Evolutionary conservation across 2,113 vertebrate genomes (phyloP).

Genomic region (Rhinoderma darwinii): DNA sequence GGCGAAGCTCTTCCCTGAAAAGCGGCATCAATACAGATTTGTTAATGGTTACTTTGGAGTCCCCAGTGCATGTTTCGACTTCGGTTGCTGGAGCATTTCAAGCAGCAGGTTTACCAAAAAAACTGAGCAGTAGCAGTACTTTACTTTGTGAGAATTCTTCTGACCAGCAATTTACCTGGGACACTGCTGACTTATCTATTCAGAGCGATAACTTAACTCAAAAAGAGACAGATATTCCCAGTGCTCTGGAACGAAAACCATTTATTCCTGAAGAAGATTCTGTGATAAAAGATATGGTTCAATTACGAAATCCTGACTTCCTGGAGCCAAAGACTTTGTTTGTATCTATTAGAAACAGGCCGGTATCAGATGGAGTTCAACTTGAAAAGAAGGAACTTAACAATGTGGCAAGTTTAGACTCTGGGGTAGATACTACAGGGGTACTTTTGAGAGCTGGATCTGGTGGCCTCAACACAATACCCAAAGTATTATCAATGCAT

Average conservation of each 20-base stretch:
- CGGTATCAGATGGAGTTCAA: conserved; percentile 23
- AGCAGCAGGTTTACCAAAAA: background rate
- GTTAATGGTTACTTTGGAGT: conserved; percentile 46
- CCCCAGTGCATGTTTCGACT: conserved; percentile 27
- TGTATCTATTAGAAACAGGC: conserved; percentile 47
- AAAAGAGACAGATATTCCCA: conserved; percentile 29
- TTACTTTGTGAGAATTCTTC: conserved; percentile 31
- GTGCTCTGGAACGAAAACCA: conserved; percentile 5
- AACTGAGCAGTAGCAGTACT: conserved; percentile 27
- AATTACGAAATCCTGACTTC: conserved; percentile 29
- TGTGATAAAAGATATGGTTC: background rate
- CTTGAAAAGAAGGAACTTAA: conserved; percentile 23
- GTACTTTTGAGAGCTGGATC: background rate
- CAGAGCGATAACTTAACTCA: background rate
- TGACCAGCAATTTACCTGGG: conserved; percentile 49
- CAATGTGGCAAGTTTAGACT: conserved; percentile 52
- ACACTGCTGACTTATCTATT: background rate
- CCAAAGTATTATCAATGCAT: background rate
- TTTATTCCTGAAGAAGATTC: background rate
- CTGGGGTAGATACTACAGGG: conserved; percentile 57
- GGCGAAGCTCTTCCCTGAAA: conserved; percentile 55
- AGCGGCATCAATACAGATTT: conserved; percentile 17
- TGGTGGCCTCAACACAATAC: background rate
- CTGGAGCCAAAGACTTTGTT: conserved; percentile 54
- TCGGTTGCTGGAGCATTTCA: no score